A percentile compares a stretch with the other conserved stretches of the same genome.
Conservation (phyloP, 1,140 invertebrate genomes). For the Lasaia peninsularis region DNA sequence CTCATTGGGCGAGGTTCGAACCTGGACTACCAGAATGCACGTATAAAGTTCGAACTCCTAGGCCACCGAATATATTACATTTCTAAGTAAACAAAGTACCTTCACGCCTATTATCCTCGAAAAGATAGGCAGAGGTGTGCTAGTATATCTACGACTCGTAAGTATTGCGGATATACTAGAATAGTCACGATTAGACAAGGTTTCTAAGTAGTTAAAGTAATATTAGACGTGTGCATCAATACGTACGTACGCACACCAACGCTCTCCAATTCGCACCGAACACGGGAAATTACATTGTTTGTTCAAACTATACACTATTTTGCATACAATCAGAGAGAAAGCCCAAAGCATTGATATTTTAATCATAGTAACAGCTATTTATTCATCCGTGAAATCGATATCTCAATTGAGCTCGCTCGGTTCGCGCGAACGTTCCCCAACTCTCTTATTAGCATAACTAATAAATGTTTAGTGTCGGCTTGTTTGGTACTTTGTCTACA, state of each 20-base stretch:
- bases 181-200: too few species aligned
- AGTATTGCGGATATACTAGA: too few species aligned
- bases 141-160: too few species aligned
- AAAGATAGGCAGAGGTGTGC: too few species aligned
- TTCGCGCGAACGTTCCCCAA: conserved; percentile 27
- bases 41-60: too few species aligned
- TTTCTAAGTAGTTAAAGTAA: too few species aligned
- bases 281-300: conserved; percentile 50
- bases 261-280: conserved; percentile 38
- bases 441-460: conserved; percentile 28
- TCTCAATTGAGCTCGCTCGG: conserved; percentile 38
- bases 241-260: too few species aligned
- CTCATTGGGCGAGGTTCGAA: too few species aligned
- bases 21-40: too few species aligned
- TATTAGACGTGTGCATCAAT: not conserved
- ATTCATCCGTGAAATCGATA: conserved; percentile 57
- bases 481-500: conserved; percentile 23
- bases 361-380: conserved; percentile 53
- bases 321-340: conserved; percentile 70
- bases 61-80: too few species aligned
- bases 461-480: conserved; percentile 28
- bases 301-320: conserved; percentile 59
- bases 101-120: too few species aligned
- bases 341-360: conserved; percentile 60
- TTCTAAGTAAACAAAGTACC: too few species aligned